Evolutionary conservation across 2,113 vertebrate species (phyloP).

Genomic region (Cyphomyrus plagiostoma): DNA sequence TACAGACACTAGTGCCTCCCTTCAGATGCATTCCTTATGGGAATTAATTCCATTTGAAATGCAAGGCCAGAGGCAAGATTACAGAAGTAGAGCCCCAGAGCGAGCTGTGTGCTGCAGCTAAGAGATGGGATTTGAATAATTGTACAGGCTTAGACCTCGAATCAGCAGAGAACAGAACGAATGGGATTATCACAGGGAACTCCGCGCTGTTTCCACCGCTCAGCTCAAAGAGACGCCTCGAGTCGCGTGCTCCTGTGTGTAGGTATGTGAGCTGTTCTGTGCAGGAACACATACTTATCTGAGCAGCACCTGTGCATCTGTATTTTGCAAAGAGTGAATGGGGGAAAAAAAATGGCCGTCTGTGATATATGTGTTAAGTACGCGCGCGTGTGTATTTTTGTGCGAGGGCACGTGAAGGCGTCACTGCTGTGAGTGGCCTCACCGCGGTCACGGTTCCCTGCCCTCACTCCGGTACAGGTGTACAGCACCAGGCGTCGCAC

Average conservation of each 20-base stretch:
- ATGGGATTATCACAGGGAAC: slow-evolving; percentile 94
- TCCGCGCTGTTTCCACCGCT: slow-evolving; percentile 87
- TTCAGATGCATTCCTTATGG: slow-evolving; percentile 97
- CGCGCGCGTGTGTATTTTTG: slow-evolving; percentile 22
- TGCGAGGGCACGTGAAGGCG: slow-evolving; percentile 27
- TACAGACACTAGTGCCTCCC: slow-evolving; percentile 91
- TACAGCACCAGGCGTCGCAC: slow-evolving; percentile 56
- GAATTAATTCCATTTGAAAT: slow-evolving; percentile 99
- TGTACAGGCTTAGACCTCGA: slow-evolving; percentile 94
- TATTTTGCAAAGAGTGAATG: neutral
- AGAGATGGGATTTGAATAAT: slow-evolving; percentile 99
- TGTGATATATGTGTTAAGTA: neutral
- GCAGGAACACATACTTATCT: slow-evolving; percentile 13
- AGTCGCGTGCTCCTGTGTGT: slow-evolving; percentile 29
- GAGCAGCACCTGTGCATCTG: neutral
- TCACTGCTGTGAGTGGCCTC: slow-evolving; percentile 12
- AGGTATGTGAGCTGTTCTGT: neutral
- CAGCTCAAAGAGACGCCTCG: slow-evolving; percentile 81
- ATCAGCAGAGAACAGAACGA: slow-evolving; percentile 97
- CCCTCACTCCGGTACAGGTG: slow-evolving; percentile 48
- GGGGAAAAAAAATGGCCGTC: neutral
- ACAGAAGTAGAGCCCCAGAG: slow-evolving; percentile 90
- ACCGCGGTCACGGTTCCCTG: slow-evolving; percentile 51
- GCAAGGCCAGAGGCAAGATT: slow-evolving; percentile 98
- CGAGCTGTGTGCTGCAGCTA: slow-evolving; percentile 97